Percentiles rank a stretch among this genome's conserved stretches.
Evolutionary conservation across 1,140 invertebrate species (phyloP).

Genomic region (Cyphomyrmex costatus): DNA sequence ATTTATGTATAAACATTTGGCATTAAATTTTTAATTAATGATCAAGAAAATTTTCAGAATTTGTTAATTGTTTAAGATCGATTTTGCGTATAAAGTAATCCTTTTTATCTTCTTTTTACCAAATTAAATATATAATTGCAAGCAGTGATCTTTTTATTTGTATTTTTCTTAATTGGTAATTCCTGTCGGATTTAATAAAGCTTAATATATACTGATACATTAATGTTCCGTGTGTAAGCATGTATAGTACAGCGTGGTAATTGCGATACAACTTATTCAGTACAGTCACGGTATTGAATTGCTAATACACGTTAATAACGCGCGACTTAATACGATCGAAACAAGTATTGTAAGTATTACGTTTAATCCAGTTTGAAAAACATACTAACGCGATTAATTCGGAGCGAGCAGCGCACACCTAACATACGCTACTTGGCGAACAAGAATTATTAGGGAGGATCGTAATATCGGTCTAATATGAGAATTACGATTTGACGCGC

Average conservation of each 20-base stretch:
- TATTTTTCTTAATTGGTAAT: background rate
- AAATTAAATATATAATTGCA: background rate
- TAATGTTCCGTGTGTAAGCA: background rate
- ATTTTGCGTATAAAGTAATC: constrained; percentile 2
- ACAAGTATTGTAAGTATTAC: constrained; percentile 9
- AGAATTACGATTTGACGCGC: constrained; percentile 66
- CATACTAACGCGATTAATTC: constrained; percentile 39
- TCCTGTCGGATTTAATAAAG: background rate
- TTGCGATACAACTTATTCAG: background rate
- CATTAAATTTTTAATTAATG: background rate
- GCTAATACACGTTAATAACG: constrained; percentile 43
- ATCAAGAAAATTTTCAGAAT: background rate
- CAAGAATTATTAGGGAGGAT: constrained; percentile 67
- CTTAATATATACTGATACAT: background rate
- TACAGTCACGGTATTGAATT: background rate
- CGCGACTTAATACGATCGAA: constrained; percentile 15
- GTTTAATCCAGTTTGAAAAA: constrained; percentile 51
- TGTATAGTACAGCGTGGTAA: background rate
- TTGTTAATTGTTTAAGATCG: background rate
- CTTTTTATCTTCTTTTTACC: background rate
- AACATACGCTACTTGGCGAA: constrained; percentile 54
- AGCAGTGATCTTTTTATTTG: background rate
- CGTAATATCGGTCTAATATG: constrained; percentile 72
- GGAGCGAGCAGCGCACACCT: background rate
- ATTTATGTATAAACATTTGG: background rate